Percentiles rank a stretch among this genome's conserved stretches.
Evolutionary conservation across 2,888 invertebrate species (phyloP).

Genomic region (Lasioglossum zephyrum): DNA sequence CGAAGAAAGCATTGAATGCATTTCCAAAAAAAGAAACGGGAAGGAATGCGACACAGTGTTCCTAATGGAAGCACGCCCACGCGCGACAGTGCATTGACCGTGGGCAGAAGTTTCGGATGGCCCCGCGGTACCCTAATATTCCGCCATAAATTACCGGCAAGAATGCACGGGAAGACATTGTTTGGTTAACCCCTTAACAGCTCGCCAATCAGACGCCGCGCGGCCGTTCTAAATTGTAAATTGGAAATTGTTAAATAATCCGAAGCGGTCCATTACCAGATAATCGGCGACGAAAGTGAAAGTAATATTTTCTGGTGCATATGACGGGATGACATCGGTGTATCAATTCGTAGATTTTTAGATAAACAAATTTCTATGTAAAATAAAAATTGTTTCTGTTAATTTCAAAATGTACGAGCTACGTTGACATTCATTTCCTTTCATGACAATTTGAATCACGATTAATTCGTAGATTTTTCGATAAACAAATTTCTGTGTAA

Average conservation of each 20-base stretch:
- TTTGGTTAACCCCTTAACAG: slow-evolving; percentile 53
- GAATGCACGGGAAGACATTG: slow-evolving; percentile 51
- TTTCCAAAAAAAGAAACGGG: slow-evolving; percentile 26
- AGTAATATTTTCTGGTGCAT: neutral
- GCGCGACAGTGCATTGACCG: slow-evolving; percentile 59
- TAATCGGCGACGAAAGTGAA: neutral
- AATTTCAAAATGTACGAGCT: neutral
- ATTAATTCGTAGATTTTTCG: neutral
- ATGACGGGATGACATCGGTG: neutral
- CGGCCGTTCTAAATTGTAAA: slow-evolving; percentile 20
- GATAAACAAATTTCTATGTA: neutral
- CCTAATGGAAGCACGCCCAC: slow-evolving; percentile 60
- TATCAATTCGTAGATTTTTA: neutral
- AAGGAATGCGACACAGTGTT: slow-evolving; percentile 52
- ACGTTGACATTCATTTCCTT: neutral
- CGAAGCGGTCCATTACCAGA: neutral
- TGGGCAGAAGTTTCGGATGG: slow-evolving; percentile 54
- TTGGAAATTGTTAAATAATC: neutral
- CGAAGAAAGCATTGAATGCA: slow-evolving; percentile 1
- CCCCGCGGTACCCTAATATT: slow-evolving; percentile 59
- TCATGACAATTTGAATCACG: neutral
- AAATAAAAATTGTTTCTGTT: neutral
- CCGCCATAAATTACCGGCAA: slow-evolving; percentile 62
- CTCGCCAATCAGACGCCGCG: slow-evolving; percentile 50
- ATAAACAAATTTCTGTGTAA: neutral